Evolutionary conservation across 23 tunicate species (phyloP), one percentile per base, ranked within the genome.

Genomic region (Trididemnum nubilum): DNA sequence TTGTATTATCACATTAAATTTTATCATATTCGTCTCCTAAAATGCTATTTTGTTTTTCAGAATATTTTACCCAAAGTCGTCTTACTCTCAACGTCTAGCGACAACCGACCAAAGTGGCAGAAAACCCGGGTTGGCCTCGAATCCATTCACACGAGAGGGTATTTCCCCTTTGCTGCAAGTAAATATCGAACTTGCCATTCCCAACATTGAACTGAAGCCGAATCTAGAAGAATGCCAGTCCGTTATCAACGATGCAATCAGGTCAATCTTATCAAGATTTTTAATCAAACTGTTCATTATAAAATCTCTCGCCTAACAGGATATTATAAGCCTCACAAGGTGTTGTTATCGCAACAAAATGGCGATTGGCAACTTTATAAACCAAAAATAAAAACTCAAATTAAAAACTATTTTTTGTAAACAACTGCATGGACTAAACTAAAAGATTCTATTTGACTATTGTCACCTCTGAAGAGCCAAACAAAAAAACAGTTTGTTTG

Each of bases 131-230:
- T 26, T 40, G 28, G 79, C 83, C 31, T 35, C 75, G 31, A 52
- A 30, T 34, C 66, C 37, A 34, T 76, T 77, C 2, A 36, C 73
- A 12, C 54, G 83, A 35, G 90, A 84, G 22, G 97, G 91, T 7
- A 84, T 87, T 80, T 66, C 88, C 4, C 99, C 99, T 35, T 67
- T 96, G 60, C 76, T 96, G 26, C 86, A 75, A 15, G 75, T 91
- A 39, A 85, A 87, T 69, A 84, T 96, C 36, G 96, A 92, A 63
- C 90, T 96, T 2, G 97, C 89, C 0, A 96, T 96, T 72, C 99
- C 99, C 34, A 76, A 84, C 36, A 87, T 96, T 9, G 97, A 91
- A 39, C 75, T 96, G 9, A 83, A 80, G 35, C 99, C 99, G 30
- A 83, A 81, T 81, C 35, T 91, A 40, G 99, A 96, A 61, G 99